Evolutionary conservation across 2,888 invertebrate genomes (phyloP).

Genomic region (Desoria tigrina): DNA sequence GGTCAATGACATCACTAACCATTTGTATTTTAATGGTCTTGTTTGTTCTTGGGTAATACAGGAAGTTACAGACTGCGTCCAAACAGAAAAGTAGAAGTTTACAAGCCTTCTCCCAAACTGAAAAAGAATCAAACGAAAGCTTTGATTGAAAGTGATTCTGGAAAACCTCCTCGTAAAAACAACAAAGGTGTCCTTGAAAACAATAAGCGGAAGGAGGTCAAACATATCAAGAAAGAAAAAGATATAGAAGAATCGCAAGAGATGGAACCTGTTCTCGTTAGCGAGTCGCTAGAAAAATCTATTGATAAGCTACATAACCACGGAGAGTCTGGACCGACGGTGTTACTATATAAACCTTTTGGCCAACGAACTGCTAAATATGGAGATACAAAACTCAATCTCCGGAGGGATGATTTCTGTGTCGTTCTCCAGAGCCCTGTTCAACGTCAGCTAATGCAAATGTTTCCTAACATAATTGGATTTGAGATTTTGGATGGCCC

Average conservation of each 20-base stretch:
- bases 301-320: constrained; percentile 44
- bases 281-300: constrained; percentile 26
- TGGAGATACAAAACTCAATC: constrained; percentile 28
- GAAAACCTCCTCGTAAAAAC: not conserved
- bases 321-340: constrained; percentile 48
- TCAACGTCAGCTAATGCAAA: constrained; percentile 48
- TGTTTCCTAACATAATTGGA: constrained; percentile 40
- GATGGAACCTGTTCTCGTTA: constrained; percentile 8
- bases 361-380: constrained; percentile 31
- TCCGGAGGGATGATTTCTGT: constrained; percentile 40
- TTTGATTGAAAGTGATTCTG: too few species aligned
- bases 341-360: constrained; percentile 44
- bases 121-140: too few species aligned
- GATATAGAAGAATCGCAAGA: too few species aligned
- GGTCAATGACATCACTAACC: too few species aligned
- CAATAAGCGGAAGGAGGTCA: not conserved
- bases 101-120: not conserved
- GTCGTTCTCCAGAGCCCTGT: constrained; percentile 50
- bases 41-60: not conserved
- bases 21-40: too few species aligned
- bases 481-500: constrained; percentile 44
- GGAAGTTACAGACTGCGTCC: not conserved
- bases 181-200: not conserved
- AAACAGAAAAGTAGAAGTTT: constrained; percentile 9
- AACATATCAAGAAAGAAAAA: not conserved